phyloP scores from a whole-genome alignment of 2,888 invertebrate species.

The Rotaria magnacalcarata region DNA sequence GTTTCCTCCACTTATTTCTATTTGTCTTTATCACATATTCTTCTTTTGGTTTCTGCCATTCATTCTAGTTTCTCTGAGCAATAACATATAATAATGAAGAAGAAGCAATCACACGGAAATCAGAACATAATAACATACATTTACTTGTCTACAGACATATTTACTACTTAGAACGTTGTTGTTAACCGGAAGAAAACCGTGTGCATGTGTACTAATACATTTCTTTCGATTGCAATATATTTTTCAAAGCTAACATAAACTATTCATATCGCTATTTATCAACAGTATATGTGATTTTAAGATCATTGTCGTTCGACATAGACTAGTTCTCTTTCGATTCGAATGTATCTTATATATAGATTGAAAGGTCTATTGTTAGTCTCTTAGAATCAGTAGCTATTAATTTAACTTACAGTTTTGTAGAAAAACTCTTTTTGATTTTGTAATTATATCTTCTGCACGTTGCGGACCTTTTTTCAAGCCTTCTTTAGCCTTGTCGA shows the following conservation, averaged over 20 bases:
- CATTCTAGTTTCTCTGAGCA: background rate
- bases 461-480: slow-evolving; percentile 32
- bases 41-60: background rate
- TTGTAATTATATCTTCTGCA: slow-evolving; percentile 33
- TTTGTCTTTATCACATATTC: background rate
- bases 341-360: background rate
- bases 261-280: background rate
- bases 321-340: background rate
- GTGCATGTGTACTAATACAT: background rate
- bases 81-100: background rate
- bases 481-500: background rate
- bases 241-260: too few relatives aligned
- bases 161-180: background rate
- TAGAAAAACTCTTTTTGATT: background rate
- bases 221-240: too few relatives aligned
- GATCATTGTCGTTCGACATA: too few relatives aligned
- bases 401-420: slow-evolving; percentile 8
- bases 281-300: too few relatives aligned
- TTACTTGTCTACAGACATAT: background rate
- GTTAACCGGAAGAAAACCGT: background rate
- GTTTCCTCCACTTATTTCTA: background rate
- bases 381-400: too few relatives aligned
- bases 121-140: background rate
- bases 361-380: background rate
- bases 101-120: background rate